These are phyloP conservation scores for Erannis defoliaria DNA, from an alignment of 2,888 invertebrate genomes.

Conservation along the genomic window DNA sequence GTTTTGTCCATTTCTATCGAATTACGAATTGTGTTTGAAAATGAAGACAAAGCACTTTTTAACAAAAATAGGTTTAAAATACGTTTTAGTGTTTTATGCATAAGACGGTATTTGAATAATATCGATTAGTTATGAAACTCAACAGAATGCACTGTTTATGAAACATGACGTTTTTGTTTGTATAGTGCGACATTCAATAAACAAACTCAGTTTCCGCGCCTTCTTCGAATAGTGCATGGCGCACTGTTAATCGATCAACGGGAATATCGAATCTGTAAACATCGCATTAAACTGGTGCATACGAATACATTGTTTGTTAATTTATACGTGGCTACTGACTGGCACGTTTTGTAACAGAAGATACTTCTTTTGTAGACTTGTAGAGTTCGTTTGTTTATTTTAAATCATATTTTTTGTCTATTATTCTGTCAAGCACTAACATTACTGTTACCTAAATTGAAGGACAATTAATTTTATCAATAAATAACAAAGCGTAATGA, in stretches of 20 bases:
- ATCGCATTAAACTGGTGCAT: slow-evolving; percentile 51
- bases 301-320: slow-evolving; percentile 47
- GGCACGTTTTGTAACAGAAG: background rate
- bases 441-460: too few relatives aligned
- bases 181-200: slow-evolving; percentile 54
- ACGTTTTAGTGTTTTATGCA: too few relatives aligned
- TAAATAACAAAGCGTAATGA: background rate
- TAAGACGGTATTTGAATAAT: slow-evolving; percentile 11
- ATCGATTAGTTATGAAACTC: slow-evolving; percentile 40
- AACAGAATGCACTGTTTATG: slow-evolving; percentile 57
- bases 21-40: too few relatives aligned
- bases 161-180: slow-evolving; percentile 60
- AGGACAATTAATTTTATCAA: too few relatives aligned
- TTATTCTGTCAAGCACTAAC: too few relatives aligned
- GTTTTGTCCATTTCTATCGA: too few relatives aligned
- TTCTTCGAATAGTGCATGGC: slow-evolving; percentile 57
- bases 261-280: slow-evolving; percentile 60
- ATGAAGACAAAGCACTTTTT: too few relatives aligned
- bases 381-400: background rate
- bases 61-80: too few relatives aligned
- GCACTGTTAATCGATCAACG: slow-evolving; percentile 45
- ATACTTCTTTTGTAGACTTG: background rate
- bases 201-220: slow-evolving; percentile 61
- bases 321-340: background rate
- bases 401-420: too few relatives aligned